A percentile compares a stretch with the other conserved stretches of the same genome.
Conservation (phyloP, 2,888 invertebrate genomes). For the Meteorus colon region DNA sequence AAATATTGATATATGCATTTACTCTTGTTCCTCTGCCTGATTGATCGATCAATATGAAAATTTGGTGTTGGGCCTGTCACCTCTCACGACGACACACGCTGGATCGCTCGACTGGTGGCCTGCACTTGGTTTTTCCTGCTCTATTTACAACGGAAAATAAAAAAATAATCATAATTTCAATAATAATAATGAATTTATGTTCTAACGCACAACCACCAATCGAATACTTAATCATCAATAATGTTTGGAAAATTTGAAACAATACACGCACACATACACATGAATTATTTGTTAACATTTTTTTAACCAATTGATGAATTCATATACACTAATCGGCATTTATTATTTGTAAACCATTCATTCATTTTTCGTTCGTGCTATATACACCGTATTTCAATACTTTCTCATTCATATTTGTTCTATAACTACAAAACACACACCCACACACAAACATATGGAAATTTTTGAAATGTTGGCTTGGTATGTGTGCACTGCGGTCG, state of each 20-base stretch:
- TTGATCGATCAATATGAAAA: conserved; percentile 45
- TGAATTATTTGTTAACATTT: conserved; percentile 19
- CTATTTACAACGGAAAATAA: conserved; percentile 26
- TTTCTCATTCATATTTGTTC: conserved; percentile 35
- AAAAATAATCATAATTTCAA: conserved; percentile 1
- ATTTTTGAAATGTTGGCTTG: conserved; percentile 66
- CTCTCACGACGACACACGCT: conserved; percentile 57
- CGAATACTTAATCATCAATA: conserved; percentile 18
- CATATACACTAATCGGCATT: conserved; percentile 44
- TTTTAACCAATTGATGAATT: conserved; percentile 37
- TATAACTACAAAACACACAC: conserved; percentile 43
- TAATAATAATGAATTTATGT: conserved; percentile 33
- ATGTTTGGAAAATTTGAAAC: conserved; percentile 7
- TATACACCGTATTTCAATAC: conserved; percentile 43
- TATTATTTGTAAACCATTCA: conserved; percentile 43
- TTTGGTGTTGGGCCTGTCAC: conserved; percentile 53
- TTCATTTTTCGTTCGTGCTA: conserved; percentile 41
- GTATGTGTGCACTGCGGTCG: conserved; percentile 67
- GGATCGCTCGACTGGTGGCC: conserved; percentile 59
- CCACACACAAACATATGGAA: conserved; percentile 46
- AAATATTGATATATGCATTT: conserved; percentile 25
- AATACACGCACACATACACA: neutral
- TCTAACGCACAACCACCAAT: conserved; percentile 41
- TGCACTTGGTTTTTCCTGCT: conserved; percentile 55
- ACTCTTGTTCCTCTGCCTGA: conserved; percentile 44